A percentile compares a stretch with the other conserved stretches of the same genome.
These are phyloP conservation scores for Creontiades dilutus DNA, from an alignment of 2,888 invertebrate species.

Conservation along the genomic window DNA sequence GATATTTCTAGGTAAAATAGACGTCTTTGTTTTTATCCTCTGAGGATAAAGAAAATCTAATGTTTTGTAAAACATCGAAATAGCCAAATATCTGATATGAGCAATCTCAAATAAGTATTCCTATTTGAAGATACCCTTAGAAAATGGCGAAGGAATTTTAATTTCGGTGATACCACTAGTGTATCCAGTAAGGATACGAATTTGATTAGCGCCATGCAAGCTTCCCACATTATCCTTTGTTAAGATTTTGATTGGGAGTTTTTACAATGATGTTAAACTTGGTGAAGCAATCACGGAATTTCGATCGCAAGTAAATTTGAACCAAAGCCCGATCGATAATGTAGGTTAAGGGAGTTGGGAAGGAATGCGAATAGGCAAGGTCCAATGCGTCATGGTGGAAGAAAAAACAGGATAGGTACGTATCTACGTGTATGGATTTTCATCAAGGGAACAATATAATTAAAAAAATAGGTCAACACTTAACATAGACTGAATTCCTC, in stretches of 20 bases:
- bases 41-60: no score
- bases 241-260: background rate
- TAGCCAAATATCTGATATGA: no score
- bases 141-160: no score
- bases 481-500: constrained; percentile 71
- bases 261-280: background rate
- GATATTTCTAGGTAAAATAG: background rate
- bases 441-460: constrained; percentile 5
- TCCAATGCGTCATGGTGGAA: background rate
- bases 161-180: no score
- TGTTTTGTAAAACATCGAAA: no score
- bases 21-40: no score
- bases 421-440: background rate
- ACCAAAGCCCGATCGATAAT: background rate
- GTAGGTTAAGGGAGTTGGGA: background rate
- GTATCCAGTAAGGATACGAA: no score
- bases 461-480: constrained; percentile 29
- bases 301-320: background rate
- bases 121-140: no score
- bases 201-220: no score
- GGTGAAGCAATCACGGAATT: background rate
- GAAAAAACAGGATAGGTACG: background rate
- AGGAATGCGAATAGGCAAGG: background rate
- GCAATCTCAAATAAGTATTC: no score
- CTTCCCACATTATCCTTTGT: background rate